Evolutionary conservation across 2,797 vertebrate genomes (phyloP).

Genomic region (Podarcis lilfordi): DNA sequence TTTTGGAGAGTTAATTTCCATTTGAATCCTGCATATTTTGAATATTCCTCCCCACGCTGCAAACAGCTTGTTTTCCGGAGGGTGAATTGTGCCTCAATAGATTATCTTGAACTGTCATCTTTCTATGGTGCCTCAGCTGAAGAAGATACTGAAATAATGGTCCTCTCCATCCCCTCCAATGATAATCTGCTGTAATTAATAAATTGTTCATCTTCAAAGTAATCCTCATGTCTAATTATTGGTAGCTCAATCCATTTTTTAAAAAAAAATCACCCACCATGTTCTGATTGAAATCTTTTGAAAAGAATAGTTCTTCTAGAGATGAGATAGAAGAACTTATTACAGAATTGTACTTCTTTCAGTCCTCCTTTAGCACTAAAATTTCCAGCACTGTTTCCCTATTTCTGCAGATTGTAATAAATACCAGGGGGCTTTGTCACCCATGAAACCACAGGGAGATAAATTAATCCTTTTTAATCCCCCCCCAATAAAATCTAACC

Average conservation of each 20-base stretch:
- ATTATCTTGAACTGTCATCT: neutral
- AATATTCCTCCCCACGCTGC: neutral
- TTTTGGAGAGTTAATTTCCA: neutral
- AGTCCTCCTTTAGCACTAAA: neutral
- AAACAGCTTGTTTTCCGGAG: neutral
- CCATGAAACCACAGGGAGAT: no score
- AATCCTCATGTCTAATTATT: conserved; percentile 11
- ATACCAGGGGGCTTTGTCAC: neutral
- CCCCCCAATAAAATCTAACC: no score
- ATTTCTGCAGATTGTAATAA: neutral
- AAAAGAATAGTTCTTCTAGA: neutral
- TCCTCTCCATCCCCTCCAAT: neutral
- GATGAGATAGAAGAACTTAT: neutral
- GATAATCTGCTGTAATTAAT: conserved; percentile 1
- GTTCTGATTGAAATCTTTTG: conserved; percentile 7
- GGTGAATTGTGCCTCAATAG: neutral
- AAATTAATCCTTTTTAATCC: no score
- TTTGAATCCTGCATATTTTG: neutral
- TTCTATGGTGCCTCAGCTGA: neutral
- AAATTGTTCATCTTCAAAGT: conserved; percentile 2
- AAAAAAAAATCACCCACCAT: neutral
- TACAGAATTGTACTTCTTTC: neutral
- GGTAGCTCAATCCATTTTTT: conserved; percentile 4
- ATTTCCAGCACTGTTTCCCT: neutral
- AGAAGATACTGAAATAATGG: neutral